Base-by-base conservation (phyloP, 1,140 invertebrate genomes). In the Camponotus pennsylvanicus region DNA sequence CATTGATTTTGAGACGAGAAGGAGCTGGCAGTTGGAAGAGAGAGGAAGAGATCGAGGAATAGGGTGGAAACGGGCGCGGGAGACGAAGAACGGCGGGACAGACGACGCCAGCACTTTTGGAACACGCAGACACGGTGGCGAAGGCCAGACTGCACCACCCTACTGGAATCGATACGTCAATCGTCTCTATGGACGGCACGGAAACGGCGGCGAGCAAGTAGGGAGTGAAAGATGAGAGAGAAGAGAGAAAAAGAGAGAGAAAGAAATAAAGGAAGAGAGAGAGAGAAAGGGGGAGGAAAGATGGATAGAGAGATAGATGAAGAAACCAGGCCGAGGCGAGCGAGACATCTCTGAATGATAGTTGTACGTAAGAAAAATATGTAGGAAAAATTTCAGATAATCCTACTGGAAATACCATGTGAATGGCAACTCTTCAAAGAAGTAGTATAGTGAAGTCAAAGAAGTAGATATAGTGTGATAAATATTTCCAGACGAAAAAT, bases 101-200 rank as follows among this genome's bases (percentile, higher is more conserved):
- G 86, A 73, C 87, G 92, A 91, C 88, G 91, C 90, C 92, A 88
- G 89, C 90, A 92, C 82, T 92, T 92, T 92, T 86, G 88, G 89
- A 91, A 85, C 86, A 91, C 88, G 89, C 91, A 92, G 91, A 92
- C 91, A 91, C 90, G 77, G 83, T 89, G 89, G 89, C 90, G 91
- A 93, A 93, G 85, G 86, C 92, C 87, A 91, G 90, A 92, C 90
- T 92, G 90, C 90, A 86, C 90, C 90, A 87, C 91, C 92, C 91
- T 90, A 83, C 89, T 90, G 80, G 91, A 93, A 93, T 93, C 92
- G 92, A 93, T 93, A 93, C 91, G 92, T 93, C 92, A 93, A 92
- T 93, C 89, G 92, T 88, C 86, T 64, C 87, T 90, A 69, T 52
- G 79, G 71, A 82, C 84, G 85, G 83, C 85, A 87, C 85, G 88